phyloP scores from a whole-genome alignment of 1,140 invertebrate genomes.

The Macrobrachium nipponense region DNA sequence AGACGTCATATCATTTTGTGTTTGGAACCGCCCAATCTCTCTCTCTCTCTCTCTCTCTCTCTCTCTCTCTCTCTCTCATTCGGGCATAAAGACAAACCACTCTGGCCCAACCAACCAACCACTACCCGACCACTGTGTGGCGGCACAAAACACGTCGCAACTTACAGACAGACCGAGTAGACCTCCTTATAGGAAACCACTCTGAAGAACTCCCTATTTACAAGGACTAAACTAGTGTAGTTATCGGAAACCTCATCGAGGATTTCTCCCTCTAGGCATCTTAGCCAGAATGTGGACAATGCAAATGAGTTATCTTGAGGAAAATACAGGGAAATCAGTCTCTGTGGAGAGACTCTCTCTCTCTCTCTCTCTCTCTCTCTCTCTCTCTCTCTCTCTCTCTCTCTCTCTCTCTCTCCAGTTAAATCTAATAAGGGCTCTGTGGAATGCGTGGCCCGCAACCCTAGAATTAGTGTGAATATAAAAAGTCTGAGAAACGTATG shows the following conservation, averaged over 20 bases:
- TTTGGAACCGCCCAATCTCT: neutral
- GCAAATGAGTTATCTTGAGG: neutral
- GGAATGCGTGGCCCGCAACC: conserved; percentile 49
- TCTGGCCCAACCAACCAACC: conserved; percentile 7
- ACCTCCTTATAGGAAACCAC: conserved; percentile 3
- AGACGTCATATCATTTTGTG: conserved; percentile 52
- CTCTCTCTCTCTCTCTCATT: neutral
- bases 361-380: conserved; percentile 10
- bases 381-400: conserved; percentile 6
- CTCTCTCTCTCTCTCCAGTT: conserved; percentile 29
- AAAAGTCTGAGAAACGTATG: conserved; percentile 53
- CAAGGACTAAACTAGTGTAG: neutral
- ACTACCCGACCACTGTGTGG: neutral
- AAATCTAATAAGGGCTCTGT: conserved; percentile 53
- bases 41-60: conserved; percentile 8
- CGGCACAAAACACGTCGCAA: neutral
- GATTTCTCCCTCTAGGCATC: neutral
- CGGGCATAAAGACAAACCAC: neutral
- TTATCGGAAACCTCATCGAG: neutral
- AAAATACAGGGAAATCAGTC: neutral
- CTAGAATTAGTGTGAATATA: conserved; percentile 60
- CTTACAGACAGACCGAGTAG: neutral
- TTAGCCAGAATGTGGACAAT: neutral
- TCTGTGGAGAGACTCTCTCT: neutral
- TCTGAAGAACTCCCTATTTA: neutral